Conservation (phyloP, 2,113 vertebrate species). For the Phycodurus eques region DNA sequence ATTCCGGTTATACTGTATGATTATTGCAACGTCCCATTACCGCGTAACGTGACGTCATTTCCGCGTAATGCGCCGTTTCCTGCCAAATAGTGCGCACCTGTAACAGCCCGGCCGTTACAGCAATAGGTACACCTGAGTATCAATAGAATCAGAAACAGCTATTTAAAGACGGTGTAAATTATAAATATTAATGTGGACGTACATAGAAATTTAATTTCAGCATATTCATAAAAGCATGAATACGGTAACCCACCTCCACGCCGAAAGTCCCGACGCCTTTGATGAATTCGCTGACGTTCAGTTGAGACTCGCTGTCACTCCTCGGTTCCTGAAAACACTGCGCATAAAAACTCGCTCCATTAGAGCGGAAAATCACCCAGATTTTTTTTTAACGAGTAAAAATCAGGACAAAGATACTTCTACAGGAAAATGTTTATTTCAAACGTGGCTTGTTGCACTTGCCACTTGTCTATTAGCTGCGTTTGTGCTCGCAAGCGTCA, state of each 20-base stretch:
- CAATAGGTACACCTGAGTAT: not conserved
- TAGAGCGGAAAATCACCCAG: not conserved
- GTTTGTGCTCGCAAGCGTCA: conserved; percentile 2
- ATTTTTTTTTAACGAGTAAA: too few species aligned
- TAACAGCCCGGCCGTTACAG: not conserved
- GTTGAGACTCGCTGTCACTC: conserved; percentile 84
- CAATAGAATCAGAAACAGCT: not conserved
- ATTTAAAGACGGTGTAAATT: not conserved
- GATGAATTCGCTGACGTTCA: conserved; percentile 88
- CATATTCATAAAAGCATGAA: not conserved
- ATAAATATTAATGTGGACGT: not conserved
- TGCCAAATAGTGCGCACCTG: not conserved
- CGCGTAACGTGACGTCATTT: not conserved
- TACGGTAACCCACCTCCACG: conserved; percentile 82
- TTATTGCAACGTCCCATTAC: not conserved
- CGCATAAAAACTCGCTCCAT: conserved; percentile 10
- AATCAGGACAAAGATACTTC: not conserved
- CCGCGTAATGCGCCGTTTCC: not conserved
- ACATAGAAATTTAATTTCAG: not conserved
- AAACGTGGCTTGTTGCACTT: conserved; percentile 27
- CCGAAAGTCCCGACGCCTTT: conserved; percentile 83
- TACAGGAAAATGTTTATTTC: conserved; percentile 4
- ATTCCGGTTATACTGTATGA: not conserved
- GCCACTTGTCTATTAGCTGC: conserved; percentile 26
- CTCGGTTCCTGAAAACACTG: conserved; percentile 86